Percentiles rank a stretch among this genome's conserved stretches.
phyloP scores from a whole-genome alignment of 1,140 invertebrate genomes.

The Olivierus martensii region DNA sequence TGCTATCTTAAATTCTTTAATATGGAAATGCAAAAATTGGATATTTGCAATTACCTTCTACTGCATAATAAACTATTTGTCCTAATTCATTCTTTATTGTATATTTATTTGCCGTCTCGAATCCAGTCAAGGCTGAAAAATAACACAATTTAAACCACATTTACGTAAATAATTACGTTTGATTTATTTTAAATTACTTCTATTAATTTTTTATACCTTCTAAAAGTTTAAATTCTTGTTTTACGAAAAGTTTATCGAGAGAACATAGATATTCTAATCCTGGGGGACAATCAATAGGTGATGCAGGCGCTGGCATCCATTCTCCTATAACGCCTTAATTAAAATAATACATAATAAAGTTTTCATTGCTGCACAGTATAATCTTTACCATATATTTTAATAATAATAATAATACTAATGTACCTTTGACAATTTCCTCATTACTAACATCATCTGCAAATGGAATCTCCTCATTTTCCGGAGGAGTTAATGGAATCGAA shows the following conservation, averaged over 20 bases:
- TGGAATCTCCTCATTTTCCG: too few species aligned
- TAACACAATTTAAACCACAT: background rate
- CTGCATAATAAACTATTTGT: conserved; percentile 68
- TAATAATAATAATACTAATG: too few species aligned
- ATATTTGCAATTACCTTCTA: conserved; percentile 39
- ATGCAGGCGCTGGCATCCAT: conserved; percentile 62
- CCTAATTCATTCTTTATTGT: conserved; percentile 52
- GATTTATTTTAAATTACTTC: conserved; percentile 2
- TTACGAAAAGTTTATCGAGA: conserved; percentile 73
- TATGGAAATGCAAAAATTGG: too few species aligned
- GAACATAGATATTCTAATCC: conserved; percentile 84
- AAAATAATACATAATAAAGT: background rate
- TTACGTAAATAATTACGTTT: background rate
- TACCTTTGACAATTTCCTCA: too few species aligned
- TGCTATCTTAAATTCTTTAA: too few species aligned
- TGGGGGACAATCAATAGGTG: conserved; percentile 58
- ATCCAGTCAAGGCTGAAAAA: conserved; percentile 47
- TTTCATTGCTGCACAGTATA: too few species aligned
- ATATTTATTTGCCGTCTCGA: conserved; percentile 82
- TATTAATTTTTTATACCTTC: conserved; percentile 43
- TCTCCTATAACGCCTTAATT: conserved; percentile 37
- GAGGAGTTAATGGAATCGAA: too few species aligned
- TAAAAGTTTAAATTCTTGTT: conserved; percentile 71
- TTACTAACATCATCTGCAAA: too few species aligned
- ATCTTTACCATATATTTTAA: too few species aligned